Conservation (phyloP, 2,888 invertebrate species). For the Criorhina ranunculi region DNA sequence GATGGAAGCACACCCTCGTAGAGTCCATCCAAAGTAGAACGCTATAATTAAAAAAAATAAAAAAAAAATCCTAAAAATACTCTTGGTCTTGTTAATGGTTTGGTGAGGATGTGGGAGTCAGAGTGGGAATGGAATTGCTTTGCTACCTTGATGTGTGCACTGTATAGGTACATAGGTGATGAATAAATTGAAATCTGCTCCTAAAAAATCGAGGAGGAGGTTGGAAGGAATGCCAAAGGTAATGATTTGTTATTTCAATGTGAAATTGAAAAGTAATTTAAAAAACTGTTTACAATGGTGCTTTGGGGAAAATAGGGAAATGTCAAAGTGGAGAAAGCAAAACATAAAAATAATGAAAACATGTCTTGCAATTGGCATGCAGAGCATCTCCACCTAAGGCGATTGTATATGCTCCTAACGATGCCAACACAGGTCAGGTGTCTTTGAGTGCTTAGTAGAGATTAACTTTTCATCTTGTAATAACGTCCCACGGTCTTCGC, state of each 20-base stretch:
- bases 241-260: constrained; percentile 10
- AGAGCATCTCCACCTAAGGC: no score
- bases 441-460: no score
- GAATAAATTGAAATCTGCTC: constrained; percentile 19
- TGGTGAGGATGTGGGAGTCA: not conserved
- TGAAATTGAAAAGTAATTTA: constrained; percentile 26
- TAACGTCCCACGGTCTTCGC: no score
- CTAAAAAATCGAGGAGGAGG: not conserved
- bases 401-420: no score
- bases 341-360: no score
- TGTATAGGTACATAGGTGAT: not conserved
- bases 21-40: constrained; percentile 32
- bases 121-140: constrained; percentile 6
- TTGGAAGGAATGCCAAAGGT: not conserved
- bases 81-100: not conserved
- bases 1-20: not conserved
- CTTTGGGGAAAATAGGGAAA: not conserved
- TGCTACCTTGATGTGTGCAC: constrained; percentile 1
- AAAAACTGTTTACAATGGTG: constrained; percentile 15
- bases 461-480: no score
- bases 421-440: no score
- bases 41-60: constrained; percentile 53
- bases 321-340: constrained; percentile 24
- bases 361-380: not conserved
- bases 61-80: constrained; percentile 46